Conservation (phyloP, 2,888 invertebrate species). For the Caenorhabditis panamensis region DNA sequence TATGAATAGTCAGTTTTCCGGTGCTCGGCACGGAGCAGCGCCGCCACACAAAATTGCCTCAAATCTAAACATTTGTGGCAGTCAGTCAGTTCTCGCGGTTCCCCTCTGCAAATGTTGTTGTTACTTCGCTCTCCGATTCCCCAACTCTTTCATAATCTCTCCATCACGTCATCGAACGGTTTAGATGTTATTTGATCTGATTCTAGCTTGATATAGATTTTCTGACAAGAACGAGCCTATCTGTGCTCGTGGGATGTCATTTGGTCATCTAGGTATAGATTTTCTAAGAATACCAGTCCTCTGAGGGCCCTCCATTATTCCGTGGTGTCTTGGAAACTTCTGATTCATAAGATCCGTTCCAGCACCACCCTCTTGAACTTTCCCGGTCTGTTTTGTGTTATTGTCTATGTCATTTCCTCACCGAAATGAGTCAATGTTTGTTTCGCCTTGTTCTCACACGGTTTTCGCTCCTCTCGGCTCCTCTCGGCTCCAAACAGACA, state of each 20-base stretch:
- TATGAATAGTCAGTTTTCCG: conserved; percentile 33
- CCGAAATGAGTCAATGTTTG: conserved; percentile 51
- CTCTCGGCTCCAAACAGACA: background rate
- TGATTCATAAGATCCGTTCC: background rate
- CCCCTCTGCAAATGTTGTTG: conserved; percentile 26
- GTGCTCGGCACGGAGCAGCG: background rate
- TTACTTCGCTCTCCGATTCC: conserved; percentile 14
- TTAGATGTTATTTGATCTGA: conserved; percentile 9
- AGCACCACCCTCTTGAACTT: background rate
- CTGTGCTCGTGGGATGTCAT: too few species aligned
- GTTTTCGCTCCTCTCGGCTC: conserved; percentile 7
- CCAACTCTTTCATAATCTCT: background rate
- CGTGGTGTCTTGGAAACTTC: too few species aligned
- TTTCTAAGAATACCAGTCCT: too few species aligned
- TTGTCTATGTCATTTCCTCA: conserved; percentile 3
- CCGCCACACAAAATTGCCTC: conserved; percentile 47
- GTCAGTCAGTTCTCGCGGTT: conserved; percentile 11
- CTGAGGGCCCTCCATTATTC: too few species aligned
- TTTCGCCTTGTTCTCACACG: conserved; percentile 21
- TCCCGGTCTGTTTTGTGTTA: background rate
- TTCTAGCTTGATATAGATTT: background rate
- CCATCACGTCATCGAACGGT: conserved; percentile 34
- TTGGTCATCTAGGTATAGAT: too few species aligned
- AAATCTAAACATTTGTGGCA: conserved; percentile 51
- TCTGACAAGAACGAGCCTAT: too few species aligned